A percentile compares a stretch with the other conserved stretches of the same genome.
Conservation (phyloP, 2,888 invertebrate species). For the Mesorhabditis sp. region DNA sequence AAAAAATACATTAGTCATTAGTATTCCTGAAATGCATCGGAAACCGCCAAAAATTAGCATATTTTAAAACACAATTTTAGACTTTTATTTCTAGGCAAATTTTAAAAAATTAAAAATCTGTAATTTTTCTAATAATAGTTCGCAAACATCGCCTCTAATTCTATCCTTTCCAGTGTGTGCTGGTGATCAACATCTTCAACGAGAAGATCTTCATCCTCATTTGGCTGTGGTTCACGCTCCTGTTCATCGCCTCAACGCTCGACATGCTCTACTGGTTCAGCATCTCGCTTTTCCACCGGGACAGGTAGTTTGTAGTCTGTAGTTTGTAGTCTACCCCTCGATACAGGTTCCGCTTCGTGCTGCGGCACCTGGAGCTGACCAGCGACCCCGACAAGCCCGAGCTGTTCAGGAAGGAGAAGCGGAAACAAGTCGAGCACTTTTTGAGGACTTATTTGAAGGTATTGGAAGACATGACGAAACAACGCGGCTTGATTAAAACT, state of each 20-base stretch:
- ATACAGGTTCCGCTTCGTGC: conserved; percentile 56
- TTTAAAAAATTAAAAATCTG: too few relatives aligned
- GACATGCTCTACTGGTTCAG: conserved; percentile 57
- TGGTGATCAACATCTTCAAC: conserved; percentile 58
- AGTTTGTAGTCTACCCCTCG: too few relatives aligned
- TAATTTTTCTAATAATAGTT: too few relatives aligned
- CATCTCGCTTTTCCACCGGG: conserved; percentile 51
- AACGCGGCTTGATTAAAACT: too few relatives aligned
- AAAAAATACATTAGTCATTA: too few relatives aligned
- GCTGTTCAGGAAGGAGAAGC: conserved; percentile 54
- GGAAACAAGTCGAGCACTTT: conserved; percentile 57
- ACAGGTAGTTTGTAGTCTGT: not conserved
- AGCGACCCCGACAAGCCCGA: conserved; percentile 56
- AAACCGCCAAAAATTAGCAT: too few relatives aligned
- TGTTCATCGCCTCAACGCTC: conserved; percentile 52
- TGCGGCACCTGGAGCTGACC: conserved; percentile 55
- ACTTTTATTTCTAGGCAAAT: too few relatives aligned
- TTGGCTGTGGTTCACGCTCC: conserved; percentile 55
- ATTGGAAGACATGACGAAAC: not conserved
- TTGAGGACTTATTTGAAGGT: conserved; percentile 54
- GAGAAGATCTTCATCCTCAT: conserved; percentile 57
- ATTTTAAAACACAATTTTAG: too few relatives aligned
- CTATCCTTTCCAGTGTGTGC: conserved; percentile 41
- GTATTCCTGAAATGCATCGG: too few relatives aligned
- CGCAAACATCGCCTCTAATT: too few relatives aligned